These are phyloP conservation scores for Diorhabda carinulata DNA, from an alignment of 1,140 invertebrate species.

Conservation along the genomic window DNA sequence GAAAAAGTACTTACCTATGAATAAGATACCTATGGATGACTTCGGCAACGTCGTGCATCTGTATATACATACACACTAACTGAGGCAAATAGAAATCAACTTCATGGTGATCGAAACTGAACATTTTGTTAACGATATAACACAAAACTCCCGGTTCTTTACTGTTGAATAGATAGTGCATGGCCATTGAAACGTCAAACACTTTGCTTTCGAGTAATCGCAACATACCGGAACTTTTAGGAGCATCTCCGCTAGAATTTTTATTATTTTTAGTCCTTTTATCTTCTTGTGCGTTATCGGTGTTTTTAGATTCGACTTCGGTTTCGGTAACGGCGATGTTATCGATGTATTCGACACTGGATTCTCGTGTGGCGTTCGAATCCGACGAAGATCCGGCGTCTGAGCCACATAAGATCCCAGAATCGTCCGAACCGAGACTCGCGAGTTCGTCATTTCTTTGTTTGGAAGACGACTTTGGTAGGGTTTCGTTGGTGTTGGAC, in stretches of 20 bases:
- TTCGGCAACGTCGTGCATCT: constrained; percentile 94
- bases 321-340: constrained; percentile 18
- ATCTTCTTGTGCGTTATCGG: constrained; percentile 7
- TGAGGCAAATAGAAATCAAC: constrained; percentile 98
- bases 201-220: constrained; percentile 93
- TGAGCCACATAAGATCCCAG: constrained; percentile 72
- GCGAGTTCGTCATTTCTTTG: constrained; percentile 63
- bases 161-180: constrained; percentile 96
- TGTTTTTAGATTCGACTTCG: constrained; percentile 10
- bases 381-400: constrained; percentile 55
- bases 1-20: constrained; percentile 62
- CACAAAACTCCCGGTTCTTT: constrained; percentile 96
- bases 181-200: constrained; percentile 97
- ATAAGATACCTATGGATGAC: constrained; percentile 91
- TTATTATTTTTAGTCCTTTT: constrained; percentile 22
- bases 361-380: constrained; percentile 39
- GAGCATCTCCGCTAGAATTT: constrained; percentile 16
- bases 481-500: constrained; percentile 1
- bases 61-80: constrained; percentile 96
- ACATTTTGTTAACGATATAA: constrained; percentile 95
- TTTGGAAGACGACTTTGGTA: constrained; percentile 20
- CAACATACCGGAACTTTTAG: constrained; percentile 56
- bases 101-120: constrained; percentile 86
- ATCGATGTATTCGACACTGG: constrained; percentile 51
- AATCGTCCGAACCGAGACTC: constrained; percentile 81